Conservation (phyloP, 1,140 invertebrate genomes). For the Cydia pomonella region DNA sequence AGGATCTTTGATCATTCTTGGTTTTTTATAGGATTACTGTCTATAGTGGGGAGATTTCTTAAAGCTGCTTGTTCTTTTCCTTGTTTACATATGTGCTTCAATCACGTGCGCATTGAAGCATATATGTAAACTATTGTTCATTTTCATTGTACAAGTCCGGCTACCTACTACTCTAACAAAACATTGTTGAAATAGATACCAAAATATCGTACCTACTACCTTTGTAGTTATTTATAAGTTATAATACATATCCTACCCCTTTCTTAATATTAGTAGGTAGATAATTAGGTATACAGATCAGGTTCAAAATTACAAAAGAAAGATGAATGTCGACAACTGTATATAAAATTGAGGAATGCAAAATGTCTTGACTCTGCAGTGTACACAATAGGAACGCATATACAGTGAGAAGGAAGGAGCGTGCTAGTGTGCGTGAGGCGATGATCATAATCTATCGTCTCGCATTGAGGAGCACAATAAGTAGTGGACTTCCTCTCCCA, state of each 20-base stretch:
- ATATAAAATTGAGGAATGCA: not conserved
- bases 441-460: constrained; percentile 75
- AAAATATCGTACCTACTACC: too few species aligned
- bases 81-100: too few species aligned
- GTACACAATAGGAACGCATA: not conserved
- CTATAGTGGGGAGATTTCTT: not conserved
- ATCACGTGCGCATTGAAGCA: not conserved
- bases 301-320: too few species aligned
- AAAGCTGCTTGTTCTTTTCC: not conserved
- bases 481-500: constrained; percentile 77
- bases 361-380: not conserved
- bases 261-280: too few species aligned
- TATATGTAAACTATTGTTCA: not conserved
- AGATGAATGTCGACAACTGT: not conserved
- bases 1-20: constrained; percentile 16
- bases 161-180: not conserved
- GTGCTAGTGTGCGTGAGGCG: constrained; percentile 42
- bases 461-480: constrained; percentile 77
- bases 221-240: too few species aligned
- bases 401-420: not conserved
- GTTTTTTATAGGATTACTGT: not conserved
- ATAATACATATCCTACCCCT: too few species aligned
- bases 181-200: not conserved
- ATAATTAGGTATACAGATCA: too few species aligned
- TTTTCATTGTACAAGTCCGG: not conserved